These are phyloP conservation scores for Lypha dubia DNA, from an alignment of 2,888 invertebrate genomes.

Conservation along the genomic window DNA sequence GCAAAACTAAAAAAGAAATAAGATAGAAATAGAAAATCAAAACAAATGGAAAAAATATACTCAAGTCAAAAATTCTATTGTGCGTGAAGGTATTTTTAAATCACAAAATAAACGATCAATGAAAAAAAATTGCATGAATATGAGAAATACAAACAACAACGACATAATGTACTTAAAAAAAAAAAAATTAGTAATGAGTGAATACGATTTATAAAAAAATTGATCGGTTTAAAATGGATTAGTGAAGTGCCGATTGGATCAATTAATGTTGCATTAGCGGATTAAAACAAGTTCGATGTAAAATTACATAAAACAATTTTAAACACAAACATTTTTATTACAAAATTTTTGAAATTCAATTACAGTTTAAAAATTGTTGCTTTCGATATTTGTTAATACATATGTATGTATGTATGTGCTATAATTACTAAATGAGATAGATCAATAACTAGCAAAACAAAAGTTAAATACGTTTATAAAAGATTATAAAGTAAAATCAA, in stretches of 20 bases:
- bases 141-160: background rate
- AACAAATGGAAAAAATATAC: slow-evolving; percentile 28
- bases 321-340: slow-evolving; percentile 8
- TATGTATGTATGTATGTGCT: too few species aligned
- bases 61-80: slow-evolving; percentile 28
- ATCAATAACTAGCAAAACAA: too few species aligned
- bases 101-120: background rate
- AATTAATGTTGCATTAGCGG: slow-evolving; percentile 1
- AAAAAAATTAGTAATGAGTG: background rate
- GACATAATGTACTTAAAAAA: background rate
- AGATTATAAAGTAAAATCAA: too few species aligned
- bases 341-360: background rate
- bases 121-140: background rate
- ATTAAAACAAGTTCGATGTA: background rate
- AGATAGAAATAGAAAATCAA: slow-evolving; percentile 53
- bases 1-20: slow-evolving; percentile 38
- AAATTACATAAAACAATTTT: background rate
- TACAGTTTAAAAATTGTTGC: background rate
- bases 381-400: background rate
- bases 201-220: slow-evolving; percentile 21
- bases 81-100: slow-evolving; percentile 62
- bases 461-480: too few species aligned
- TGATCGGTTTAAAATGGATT: slow-evolving; percentile 23
- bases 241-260: slow-evolving; percentile 6
- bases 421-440: background rate